Base-by-base conservation (phyloP, 2,888 invertebrate genomes). In the Petrolisthes manimaculis region DNA sequence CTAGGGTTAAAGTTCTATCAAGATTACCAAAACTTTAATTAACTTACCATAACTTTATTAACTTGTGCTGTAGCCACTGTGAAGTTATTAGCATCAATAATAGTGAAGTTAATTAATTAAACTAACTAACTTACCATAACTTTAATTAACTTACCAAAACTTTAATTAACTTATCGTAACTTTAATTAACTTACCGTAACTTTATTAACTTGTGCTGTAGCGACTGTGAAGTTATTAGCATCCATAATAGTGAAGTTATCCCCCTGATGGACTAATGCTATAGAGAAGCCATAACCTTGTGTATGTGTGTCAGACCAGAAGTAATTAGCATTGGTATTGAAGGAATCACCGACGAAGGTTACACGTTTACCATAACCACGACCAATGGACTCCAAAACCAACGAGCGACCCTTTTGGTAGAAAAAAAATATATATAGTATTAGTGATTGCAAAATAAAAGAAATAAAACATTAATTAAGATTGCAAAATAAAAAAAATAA, bases 271-370 rank as follows among this genome's bases (percentile, higher is more conserved):
- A 96, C 94, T 0, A 95, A 95, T 92, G 95, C 95, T 89, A 95
- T 93, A 92, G 95, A 95, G 93, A 96, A 96, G 61, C 95, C 95
- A 92, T 95, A 96, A 83, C 96, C 96, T 92, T 95, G 95, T 1
- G 95, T 95, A 90, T 95, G 94, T 67, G 96, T 96, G 93, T 96
- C 96, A 53, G 96, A 95, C 96, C 96, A 96, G 94, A 96, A 96
- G 93, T 95, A 96, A 92, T 96, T 95, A 90, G 95, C 94, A 93
- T 95, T 96, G 77, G 95, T 94, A 71, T 94, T 94, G 55, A 92
- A 92, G 78, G 94, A 93, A 86, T 94, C 93, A 1, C 95, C 95
- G 92, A 95, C 95, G 93, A 96, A 96, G 2, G 96, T 96, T 90
- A 96, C 94, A 78, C 96, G 94, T 89, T 96, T 94, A 6, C 96